Percentiles rank a stretch among this genome's conserved stretches.
Conservation (phyloP, 1,140 invertebrate genomes). For the Leptinotarsa lineolata region DNA sequence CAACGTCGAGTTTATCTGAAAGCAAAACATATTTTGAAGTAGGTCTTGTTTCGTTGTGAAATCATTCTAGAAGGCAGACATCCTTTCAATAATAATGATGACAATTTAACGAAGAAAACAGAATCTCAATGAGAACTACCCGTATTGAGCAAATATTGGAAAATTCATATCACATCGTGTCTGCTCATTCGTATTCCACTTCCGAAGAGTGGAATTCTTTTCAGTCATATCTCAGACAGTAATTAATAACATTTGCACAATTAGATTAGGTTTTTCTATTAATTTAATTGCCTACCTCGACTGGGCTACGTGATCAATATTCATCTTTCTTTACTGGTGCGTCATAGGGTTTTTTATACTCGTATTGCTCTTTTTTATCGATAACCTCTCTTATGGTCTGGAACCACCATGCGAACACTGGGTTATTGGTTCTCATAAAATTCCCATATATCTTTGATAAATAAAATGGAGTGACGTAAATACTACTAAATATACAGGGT, state of each 20-base stretch:
- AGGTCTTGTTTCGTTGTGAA: too few species aligned
- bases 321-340: background rate
- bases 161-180: background rate
- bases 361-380: background rate
- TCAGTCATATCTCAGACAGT: background rate
- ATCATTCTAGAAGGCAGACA: too few species aligned
- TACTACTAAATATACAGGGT: background rate
- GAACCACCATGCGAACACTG: background rate
- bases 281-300: constrained; percentile 10
- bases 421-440: constrained; percentile 10
- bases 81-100: background rate
- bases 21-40: too few species aligned
- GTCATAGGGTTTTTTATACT: background rate
- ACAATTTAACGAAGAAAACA: background rate
- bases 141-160: too few species aligned
- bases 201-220: background rate
- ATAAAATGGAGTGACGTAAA: background rate
- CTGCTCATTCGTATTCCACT: background rate
- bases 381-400: background rate
- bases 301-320: constrained; percentile 4
- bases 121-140: background rate
- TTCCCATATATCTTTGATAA: background rate
- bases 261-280: constrained; percentile 20
- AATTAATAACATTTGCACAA: constrained; percentile 20
- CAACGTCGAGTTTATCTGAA: too few species aligned